Evolutionary conservation across 2,888 invertebrate genomes (phyloP).

Genomic region (Lepidochrysops patricia): DNA sequence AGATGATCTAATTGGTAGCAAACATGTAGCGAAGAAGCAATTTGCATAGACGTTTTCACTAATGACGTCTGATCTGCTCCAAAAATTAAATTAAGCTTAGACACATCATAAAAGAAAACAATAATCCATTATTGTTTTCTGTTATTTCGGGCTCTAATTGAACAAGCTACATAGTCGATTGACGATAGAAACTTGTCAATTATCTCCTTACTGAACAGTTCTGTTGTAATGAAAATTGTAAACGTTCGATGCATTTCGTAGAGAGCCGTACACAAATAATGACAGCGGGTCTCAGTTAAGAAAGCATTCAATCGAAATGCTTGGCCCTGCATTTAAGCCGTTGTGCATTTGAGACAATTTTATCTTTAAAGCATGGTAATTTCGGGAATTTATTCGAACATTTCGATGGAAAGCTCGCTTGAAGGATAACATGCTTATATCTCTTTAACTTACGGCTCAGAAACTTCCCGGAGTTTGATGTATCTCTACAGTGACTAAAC

Average conservation of each 20-base stretch:
- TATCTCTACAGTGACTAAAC: slow-evolving; percentile 30
- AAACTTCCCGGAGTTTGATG: slow-evolving; percentile 28
- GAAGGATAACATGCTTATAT: slow-evolving; percentile 24
- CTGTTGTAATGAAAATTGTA: not conserved
- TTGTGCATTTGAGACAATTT: not conserved
- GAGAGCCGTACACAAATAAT: slow-evolving; percentile 6
- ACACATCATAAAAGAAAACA: not conserved
- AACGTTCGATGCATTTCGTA: not conserved
- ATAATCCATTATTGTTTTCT: not conserved
- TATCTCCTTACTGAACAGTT: not conserved
- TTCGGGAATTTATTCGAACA: not conserved
- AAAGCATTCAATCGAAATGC: slow-evolving; percentile 8
- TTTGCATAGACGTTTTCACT: not conserved
- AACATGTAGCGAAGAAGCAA: not conserved
- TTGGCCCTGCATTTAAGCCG: not conserved
- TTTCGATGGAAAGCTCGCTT: slow-evolving; percentile 20
- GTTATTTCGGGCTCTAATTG: not conserved
- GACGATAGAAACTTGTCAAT: not conserved
- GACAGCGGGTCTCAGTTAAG: slow-evolving; percentile 13
- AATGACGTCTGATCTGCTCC: not conserved
- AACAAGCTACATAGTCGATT: not conserved
- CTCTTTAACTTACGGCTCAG: slow-evolving; percentile 28
- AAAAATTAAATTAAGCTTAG: not conserved
- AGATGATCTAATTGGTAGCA: not conserved
- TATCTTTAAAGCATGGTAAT: not conserved